These are phyloP conservation scores for Eciton burchellii DNA, from an alignment of 1,140 invertebrate genomes.

Conservation along the genomic window DNA sequence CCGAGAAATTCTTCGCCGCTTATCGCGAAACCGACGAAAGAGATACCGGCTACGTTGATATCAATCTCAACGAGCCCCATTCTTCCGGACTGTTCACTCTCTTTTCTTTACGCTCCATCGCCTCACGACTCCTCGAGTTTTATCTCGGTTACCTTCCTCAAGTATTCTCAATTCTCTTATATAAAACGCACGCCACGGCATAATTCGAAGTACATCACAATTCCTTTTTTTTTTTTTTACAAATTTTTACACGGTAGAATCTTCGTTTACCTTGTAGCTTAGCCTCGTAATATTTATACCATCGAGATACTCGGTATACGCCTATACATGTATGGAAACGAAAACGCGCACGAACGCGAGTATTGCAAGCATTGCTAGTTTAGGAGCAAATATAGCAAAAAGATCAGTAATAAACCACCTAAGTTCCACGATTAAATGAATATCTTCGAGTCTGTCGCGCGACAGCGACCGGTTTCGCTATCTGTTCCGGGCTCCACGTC, in stretches of 20 bases:
- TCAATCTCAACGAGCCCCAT: slow-evolving; percentile 39
- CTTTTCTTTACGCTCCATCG: slow-evolving; percentile 19
- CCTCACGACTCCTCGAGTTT: slow-evolving; percentile 31
- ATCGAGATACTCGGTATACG: slow-evolving; percentile 43
- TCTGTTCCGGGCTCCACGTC: too few relatives aligned
- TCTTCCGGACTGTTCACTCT: neutral
- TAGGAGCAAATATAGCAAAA: slow-evolving; percentile 22
- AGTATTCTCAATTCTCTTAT: slow-evolving; percentile 39
- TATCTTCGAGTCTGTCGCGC: neutral
- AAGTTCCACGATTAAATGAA: slow-evolving; percentile 24
- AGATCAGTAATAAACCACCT: slow-evolving; percentile 29
- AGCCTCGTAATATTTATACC: slow-evolving; percentile 61
- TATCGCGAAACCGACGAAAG: neutral
- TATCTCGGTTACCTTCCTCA: slow-evolving; percentile 51
- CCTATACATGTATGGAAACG: slow-evolving; percentile 31
- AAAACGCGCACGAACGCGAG: slow-evolving; percentile 11
- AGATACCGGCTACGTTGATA: slow-evolving; percentile 56
- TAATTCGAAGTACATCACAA: slow-evolving; percentile 49
- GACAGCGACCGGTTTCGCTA: neutral
- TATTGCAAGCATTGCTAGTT: slow-evolving; percentile 40
- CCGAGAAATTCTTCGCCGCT: slow-evolving; percentile 53
- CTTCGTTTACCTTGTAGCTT: slow-evolving; percentile 55
- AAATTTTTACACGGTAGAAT: slow-evolving; percentile 69
- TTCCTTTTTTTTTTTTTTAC: slow-evolving; percentile 59
- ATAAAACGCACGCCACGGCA: slow-evolving; percentile 63